Percentiles rank a stretch among this genome's conserved stretches.
Conservation (phyloP, 2,797 vertebrate species). For the Phaenicophaeus curvirostris region DNA sequence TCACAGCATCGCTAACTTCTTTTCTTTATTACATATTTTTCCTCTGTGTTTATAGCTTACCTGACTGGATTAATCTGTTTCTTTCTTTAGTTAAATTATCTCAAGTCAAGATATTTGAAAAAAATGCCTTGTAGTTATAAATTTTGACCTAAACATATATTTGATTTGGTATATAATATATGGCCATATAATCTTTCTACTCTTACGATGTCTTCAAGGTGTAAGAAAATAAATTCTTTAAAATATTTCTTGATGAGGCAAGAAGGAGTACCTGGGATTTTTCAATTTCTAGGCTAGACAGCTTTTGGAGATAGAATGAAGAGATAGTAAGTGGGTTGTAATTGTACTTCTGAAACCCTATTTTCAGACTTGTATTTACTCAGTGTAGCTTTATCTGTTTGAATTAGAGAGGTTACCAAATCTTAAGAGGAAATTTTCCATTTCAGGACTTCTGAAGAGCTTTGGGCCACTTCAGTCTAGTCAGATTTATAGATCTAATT, state of each 20-base stretch:
- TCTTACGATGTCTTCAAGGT: background rate
- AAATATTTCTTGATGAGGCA: background rate
- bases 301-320: background rate
- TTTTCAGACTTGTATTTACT: background rate
- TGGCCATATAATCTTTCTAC: background rate
- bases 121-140: background rate
- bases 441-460: background rate
- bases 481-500: background rate
- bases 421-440: background rate
- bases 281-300: background rate
- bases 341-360: background rate
- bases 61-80: background rate
- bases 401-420: background rate
- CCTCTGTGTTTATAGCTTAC: background rate
- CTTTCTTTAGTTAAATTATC: background rate
- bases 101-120: background rate
- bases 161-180: background rate
- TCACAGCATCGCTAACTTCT: background rate
- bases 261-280: background rate
- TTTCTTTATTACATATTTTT: background rate
- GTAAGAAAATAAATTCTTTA: background rate
- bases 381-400: background rate
- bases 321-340: background rate
- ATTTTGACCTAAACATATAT: background rate
- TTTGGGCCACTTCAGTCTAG: background rate